Conservation (phyloP, 2,797 vertebrate genomes). For the Gobio occitaniae region DNA sequence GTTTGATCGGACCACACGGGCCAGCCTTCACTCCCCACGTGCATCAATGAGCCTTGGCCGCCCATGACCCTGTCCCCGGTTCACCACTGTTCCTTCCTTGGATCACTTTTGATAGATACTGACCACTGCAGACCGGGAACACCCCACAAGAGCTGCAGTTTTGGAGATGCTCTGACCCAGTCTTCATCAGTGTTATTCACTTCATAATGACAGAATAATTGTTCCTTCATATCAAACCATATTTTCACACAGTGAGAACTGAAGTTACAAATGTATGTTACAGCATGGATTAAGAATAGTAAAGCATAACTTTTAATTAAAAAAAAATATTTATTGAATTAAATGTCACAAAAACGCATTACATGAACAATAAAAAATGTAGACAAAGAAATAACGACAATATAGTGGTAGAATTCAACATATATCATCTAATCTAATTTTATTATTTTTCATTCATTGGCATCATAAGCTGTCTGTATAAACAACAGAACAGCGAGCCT, state of each 20-base stretch:
- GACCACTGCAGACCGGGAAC: too few relatives aligned
- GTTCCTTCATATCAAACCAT: not conserved
- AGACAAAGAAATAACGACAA: constrained; percentile 33
- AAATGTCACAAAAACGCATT: constrained; percentile 61
- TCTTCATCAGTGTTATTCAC: too few relatives aligned
- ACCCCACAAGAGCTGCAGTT: too few relatives aligned
- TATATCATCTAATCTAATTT: constrained; percentile 29
- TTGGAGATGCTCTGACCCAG: too few relatives aligned
- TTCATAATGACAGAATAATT: not conserved
- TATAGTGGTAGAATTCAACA: constrained; percentile 15
- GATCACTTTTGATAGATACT: too few relatives aligned
- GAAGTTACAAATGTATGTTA: not conserved
- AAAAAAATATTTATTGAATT: constrained; percentile 53
- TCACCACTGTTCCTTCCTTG: too few relatives aligned
- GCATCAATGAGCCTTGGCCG: too few relatives aligned
- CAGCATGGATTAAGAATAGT: not conserved
- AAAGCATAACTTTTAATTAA: constrained; percentile 29
- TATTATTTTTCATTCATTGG: not conserved
- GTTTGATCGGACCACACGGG: too few relatives aligned
- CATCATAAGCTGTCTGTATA: constrained; percentile 14
- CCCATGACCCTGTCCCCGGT: too few relatives aligned
- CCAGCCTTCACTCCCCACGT: too few relatives aligned
- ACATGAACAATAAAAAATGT: constrained; percentile 50
- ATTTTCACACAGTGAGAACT: not conserved
- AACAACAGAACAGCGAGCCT: not conserved